phyloP scores from a whole-genome alignment of 2,797 vertebrate genomes.

The Chloroceryle amazona region DNA sequence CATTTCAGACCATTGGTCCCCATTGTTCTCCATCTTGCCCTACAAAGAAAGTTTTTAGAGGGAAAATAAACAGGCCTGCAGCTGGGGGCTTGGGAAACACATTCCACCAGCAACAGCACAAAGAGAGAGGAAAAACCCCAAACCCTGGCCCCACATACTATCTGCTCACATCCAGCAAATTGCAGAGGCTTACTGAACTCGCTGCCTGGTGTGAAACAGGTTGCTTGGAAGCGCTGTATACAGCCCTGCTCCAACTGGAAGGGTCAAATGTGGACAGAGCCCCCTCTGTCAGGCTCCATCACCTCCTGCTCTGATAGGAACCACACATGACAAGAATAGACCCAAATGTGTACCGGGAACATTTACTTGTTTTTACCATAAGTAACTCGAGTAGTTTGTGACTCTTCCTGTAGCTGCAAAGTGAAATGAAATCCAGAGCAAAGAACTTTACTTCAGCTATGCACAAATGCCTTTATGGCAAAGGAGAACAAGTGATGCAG shows the following conservation, averaged over 20 bases:
- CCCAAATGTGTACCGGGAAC: background rate
- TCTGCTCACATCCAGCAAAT: background rate
- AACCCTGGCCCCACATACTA: fast-evolving
- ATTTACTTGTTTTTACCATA: background rate
- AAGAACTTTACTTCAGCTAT: background rate
- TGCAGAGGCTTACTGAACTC: background rate
- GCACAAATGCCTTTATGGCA: background rate
- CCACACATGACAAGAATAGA: background rate
- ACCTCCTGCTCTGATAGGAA: background rate
- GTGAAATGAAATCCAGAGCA: background rate
- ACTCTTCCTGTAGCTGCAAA: background rate
- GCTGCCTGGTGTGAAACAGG: background rate
- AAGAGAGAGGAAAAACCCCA: background rate
- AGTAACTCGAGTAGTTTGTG: background rate
- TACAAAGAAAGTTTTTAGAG: background rate
- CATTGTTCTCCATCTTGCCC: background rate
- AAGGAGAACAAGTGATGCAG: background rate
- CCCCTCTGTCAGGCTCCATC: background rate
- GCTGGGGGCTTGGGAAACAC: background rate
- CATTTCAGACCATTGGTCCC: slow-evolving; percentile 23
- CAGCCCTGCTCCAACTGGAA: background rate
- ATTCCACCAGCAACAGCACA: background rate
- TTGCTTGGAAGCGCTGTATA: fast-evolving
- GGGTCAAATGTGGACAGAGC: background rate
- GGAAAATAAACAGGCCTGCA: background rate